These are phyloP conservation scores for Kradibia gibbosae DNA, from an alignment of 1,140 invertebrate genomes.

Conservation along the genomic window DNA sequence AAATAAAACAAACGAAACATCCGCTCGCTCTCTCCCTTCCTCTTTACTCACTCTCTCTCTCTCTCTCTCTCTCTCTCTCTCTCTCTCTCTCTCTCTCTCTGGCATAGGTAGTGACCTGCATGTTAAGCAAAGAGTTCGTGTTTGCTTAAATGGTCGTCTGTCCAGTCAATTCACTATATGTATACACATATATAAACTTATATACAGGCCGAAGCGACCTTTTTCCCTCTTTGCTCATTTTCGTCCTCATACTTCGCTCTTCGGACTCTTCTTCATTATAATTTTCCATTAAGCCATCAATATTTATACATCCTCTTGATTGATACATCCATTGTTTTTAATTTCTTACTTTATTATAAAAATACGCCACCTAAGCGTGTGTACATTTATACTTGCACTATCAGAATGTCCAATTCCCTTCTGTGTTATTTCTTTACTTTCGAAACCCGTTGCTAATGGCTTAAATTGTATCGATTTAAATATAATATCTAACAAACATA, in stretches of 20 bases:
- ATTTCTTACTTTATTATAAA: too few relatives aligned
- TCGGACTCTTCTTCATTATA: not conserved
- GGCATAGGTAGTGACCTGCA: slow-evolving; percentile 63
- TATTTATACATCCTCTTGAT: not conserved
- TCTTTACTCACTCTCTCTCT: too few relatives aligned
- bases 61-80: too few relatives aligned
- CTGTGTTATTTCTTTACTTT: too few relatives aligned
- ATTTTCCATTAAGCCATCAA: not conserved
- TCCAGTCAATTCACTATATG: not conserved
- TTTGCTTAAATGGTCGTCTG: slow-evolving; percentile 24
- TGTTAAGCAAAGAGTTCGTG: slow-evolving; percentile 53
- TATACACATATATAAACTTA: not conserved
- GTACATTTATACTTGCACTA: too few relatives aligned
- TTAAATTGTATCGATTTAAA: too few relatives aligned
- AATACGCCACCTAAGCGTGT: too few relatives aligned
- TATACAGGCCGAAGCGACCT: not conserved
- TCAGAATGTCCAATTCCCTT: too few relatives aligned
- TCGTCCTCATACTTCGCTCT: not conserved
- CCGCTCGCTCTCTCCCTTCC: too few relatives aligned
- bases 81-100: too few relatives aligned
- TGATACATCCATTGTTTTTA: not conserved
- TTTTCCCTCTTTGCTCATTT: not conserved
- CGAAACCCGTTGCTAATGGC: too few relatives aligned
- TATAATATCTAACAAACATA: too few relatives aligned
- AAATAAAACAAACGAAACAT: slow-evolving; percentile 68